Base-by-base conservation (phyloP, 2,113 vertebrate genomes). In the Gasterosteus aculeatus region DNA sequence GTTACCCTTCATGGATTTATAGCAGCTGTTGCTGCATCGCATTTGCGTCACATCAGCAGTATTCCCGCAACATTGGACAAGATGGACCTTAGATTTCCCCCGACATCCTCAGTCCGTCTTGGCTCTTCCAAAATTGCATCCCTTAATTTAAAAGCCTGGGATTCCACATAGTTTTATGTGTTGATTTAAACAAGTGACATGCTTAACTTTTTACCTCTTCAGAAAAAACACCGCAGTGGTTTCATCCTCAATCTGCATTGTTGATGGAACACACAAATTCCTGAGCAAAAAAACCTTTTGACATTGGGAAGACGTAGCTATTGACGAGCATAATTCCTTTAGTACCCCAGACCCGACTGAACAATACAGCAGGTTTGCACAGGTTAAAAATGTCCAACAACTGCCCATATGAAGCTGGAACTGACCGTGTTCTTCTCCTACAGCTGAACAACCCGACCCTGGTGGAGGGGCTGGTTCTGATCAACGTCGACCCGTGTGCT, bases 401-500 rank as follows among this genome's bases (percentile, higher is more conserved):
- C n/a, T 16, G 49, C n/a, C 49, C 38, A 16, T 60, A 10, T 39
- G 18, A 11, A 15, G 22, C 60, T 31, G 2, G 19, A 11, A 18
- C 51, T 87, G 47, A 72, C 41, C 61, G 3, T 5, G 1, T 64
- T 60, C n/a, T 84, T 69, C 75, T 59, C 44, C 63, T 81, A 63
- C 93, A 99, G 98, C 94, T 99, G 78, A 96, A 87, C 91, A 93
- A 98, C 82, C 96, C 97, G 0, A 90, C 94, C 31, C 85, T 99
- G 35, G 96, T 98, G 56, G 98, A 99, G 85, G 97, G 96, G n/a
- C 94, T 99, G 12, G 95, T 99, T 78, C 96, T 99, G 69, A 97
- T 99, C 89, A 95, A 99, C 10, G 67, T 99, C 3, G 97, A 99
- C 92, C 96, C 97, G 0, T 99, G 97, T 67, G 97, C 97, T 49